Conservation (phyloP, 2,797 vertebrate genomes). For the Oryzias dopingdopingensis region DNA sequence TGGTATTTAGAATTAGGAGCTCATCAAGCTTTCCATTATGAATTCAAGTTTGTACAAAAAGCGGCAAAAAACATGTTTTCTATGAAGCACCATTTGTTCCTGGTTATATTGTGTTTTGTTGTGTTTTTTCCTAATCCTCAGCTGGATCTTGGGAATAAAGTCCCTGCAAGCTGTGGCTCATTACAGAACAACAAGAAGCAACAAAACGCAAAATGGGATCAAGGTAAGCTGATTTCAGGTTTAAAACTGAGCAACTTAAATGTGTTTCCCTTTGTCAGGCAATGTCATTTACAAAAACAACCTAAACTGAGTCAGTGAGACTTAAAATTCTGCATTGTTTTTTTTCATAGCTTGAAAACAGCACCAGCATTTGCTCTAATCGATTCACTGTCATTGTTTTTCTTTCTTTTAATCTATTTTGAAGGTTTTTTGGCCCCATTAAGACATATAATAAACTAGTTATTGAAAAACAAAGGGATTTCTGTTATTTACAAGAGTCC, state of each 20-base stretch:
- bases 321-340: constrained; percentile 17
- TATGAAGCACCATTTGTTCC: not conserved
- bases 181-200: constrained; percentile 59
- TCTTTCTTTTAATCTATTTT: no score
- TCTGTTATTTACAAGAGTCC: no score
- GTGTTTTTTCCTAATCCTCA: constrained; percentile 56
- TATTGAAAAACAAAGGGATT: no score
- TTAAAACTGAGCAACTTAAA: constrained; percentile 68
- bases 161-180: constrained; percentile 39
- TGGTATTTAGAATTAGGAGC: constrained; percentile 37
- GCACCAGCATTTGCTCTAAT: no score
- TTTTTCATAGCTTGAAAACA: not conserved
- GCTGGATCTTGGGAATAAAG: constrained; percentile 33
- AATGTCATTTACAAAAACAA: constrained; percentile 60
- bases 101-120: constrained; percentile 32
- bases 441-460: no score
- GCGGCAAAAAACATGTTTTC: constrained; percentile 43
- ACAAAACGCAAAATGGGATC: constrained; percentile 70
- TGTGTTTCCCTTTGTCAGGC: constrained; percentile 53
- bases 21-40: constrained; percentile 19
- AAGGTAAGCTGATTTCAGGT: constrained; percentile 77
- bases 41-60: constrained; percentile 22
- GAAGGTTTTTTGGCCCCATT: no score
- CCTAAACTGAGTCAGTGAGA: constrained; percentile 60
- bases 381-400: no score